phyloP scores from a whole-genome alignment of 2,888 invertebrate genomes.

The Athalia rosae region DNA sequence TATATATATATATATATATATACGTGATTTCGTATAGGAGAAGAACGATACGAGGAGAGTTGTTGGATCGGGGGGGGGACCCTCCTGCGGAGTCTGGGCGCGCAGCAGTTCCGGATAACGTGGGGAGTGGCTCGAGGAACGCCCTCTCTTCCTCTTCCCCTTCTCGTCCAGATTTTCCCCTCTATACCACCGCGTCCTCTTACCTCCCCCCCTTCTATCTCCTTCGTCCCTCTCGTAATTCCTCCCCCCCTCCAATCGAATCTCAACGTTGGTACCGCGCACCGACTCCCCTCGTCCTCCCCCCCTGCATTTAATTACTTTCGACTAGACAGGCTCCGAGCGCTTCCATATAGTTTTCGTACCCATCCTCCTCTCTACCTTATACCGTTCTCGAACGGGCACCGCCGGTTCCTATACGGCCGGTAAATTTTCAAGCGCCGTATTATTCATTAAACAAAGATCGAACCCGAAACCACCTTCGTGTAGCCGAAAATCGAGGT shows the following conservation, averaged over 20 bases:
- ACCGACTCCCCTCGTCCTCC: constrained; percentile 17
- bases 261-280: constrained; percentile 7
- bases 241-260: background rate
- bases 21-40: background rate
- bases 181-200: constrained; percentile 46
- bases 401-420: background rate
- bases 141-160: constrained; percentile 61
- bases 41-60: background rate
- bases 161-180: constrained; percentile 50
- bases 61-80: constrained; percentile 19
- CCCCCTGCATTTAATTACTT: constrained; percentile 66
- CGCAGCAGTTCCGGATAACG: constrained; percentile 54
- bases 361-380: constrained; percentile 36
- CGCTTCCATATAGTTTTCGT: constrained; percentile 27
- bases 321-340: constrained; percentile 52
- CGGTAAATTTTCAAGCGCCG: background rate
- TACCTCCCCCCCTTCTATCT: too few species aligned
- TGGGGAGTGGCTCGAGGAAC: constrained; percentile 70
- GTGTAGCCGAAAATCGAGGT: too few species aligned
- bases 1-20: too few species aligned
- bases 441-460: too few species aligned
- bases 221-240: constrained; percentile 23
- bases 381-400: background rate
- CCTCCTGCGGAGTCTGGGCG: constrained; percentile 42
- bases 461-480: too few species aligned